phyloP scores from a whole-genome alignment of 2,113 vertebrate species.

The Antigone vipio region DNA sequence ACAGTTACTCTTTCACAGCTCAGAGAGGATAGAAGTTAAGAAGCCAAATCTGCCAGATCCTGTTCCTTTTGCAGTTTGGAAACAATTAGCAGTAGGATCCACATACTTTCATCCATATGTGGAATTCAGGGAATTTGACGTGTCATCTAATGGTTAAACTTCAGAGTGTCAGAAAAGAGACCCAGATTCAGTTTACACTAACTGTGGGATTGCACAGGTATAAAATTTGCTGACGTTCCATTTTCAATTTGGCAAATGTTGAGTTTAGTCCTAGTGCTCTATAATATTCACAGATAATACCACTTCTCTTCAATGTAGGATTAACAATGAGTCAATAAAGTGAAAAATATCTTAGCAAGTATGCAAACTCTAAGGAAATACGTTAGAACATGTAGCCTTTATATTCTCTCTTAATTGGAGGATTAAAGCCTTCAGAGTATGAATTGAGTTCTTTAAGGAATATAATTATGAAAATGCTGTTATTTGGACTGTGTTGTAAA shows the following conservation, averaged over 20 bases:
- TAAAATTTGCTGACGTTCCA: constrained; percentile 33
- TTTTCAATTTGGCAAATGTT: constrained; percentile 53
- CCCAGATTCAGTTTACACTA: not conserved
- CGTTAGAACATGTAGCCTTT: constrained; percentile 32
- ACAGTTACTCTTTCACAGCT: not conserved
- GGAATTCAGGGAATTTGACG: not conserved
- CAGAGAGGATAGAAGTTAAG: not conserved
- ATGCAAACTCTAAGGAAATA: constrained; percentile 47
- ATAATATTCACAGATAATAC: constrained; percentile 9
- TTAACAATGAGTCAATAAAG: constrained; percentile 37
- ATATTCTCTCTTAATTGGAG: constrained; percentile 40
- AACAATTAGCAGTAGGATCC: not conserved
- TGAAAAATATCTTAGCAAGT: constrained; percentile 17
- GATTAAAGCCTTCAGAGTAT: constrained; percentile 53
- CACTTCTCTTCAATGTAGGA: not conserved
- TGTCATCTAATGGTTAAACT: not conserved
- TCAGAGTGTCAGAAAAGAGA: not conserved
- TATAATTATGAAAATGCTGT: constrained; percentile 42
- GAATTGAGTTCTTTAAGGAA: constrained; percentile 38
- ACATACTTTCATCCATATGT: not conserved
- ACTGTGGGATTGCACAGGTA: constrained; percentile 27
- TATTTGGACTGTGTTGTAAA: constrained; percentile 41
- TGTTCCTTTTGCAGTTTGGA: not conserved
- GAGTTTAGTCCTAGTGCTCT: constrained; percentile 12
- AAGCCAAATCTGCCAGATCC: not conserved